Percentiles rank a stretch among this genome's conserved stretches.
Conservation (phyloP, 2,113 vertebrate species). For the Phylloscopus trochiloides region DNA sequence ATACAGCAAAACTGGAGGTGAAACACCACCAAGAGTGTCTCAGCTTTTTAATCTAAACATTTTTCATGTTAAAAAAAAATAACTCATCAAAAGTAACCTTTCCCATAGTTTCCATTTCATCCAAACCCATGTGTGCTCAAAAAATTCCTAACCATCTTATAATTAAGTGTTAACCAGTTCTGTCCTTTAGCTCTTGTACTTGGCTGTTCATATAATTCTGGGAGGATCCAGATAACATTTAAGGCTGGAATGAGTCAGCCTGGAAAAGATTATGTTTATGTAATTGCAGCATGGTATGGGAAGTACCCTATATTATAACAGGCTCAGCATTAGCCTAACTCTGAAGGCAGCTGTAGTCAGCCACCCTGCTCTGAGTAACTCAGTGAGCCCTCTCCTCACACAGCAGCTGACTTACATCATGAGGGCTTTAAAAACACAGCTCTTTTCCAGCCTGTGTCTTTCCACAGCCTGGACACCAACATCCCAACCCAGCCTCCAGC, state of each 20-base stretch:
- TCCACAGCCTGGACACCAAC: neutral
- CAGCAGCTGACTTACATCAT: neutral
- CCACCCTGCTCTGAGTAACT: constrained; percentile 36
- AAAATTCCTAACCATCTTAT: neutral
- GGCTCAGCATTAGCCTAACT: neutral
- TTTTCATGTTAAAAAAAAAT: neutral
- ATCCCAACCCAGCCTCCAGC: neutral
- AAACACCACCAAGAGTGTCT: neutral
- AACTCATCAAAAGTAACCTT: neutral
- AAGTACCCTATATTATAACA: constrained; percentile 8
- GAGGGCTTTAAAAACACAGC: neutral
- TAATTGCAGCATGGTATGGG: constrained; percentile 42
- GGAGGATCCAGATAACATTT: constrained; percentile 60
- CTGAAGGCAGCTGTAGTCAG: constrained; percentile 31
- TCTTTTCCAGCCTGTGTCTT: neutral
- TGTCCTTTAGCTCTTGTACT: neutral
- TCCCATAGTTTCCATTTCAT: neutral
- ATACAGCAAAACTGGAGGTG: neutral
- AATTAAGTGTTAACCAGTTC: constrained; percentile 5
- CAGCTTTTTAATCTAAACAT: neutral
- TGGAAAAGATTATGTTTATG: constrained; percentile 21
- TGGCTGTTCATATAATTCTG: constrained; percentile 9
- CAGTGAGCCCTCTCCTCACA: neutral
- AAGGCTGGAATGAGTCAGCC: constrained; percentile 35
- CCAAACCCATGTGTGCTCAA: neutral